Evolutionary conservation across 2,113 vertebrate genomes (phyloP).

Genomic region (Chinchilla lanigera): DNA sequence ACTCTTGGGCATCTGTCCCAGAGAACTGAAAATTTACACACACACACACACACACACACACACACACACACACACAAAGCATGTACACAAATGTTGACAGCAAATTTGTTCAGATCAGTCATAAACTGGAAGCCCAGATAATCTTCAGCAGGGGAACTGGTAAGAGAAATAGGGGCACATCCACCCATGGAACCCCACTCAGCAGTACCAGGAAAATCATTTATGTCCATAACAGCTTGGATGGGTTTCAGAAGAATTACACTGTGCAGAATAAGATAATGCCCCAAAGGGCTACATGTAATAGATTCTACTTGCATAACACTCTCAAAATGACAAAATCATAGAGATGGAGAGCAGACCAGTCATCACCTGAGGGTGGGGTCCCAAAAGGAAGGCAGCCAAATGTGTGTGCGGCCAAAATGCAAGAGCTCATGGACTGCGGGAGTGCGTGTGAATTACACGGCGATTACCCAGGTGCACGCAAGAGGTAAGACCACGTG

Average conservation of each 20-base stretch:
- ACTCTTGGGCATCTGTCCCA: not conserved
- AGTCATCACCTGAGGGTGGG: no score
- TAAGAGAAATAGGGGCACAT: accelerated
- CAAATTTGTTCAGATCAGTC: no score
- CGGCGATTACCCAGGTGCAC: accelerated
- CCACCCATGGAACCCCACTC: accelerated
- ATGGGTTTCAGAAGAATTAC: not conserved
- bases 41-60: not conserved
- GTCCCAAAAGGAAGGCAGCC: accelerated
- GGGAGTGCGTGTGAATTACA: accelerated
- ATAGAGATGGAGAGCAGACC: not conserved
- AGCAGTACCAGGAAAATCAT: not conserved
- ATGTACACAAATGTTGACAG: not conserved
- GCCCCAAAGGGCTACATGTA: no score
- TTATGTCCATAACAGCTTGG: no score
- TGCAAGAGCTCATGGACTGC: not conserved
- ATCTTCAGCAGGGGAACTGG: not conserved
- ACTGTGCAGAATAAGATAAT: no score
- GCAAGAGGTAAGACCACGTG: no score
- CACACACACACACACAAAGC: not conserved
- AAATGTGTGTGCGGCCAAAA: no score
- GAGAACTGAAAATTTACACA: not conserved
- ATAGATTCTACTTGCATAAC: not conserved
- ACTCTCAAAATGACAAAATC: not conserved
- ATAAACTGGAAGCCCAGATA: no score